Percentiles rank a stretch among this genome's conserved stretches.
These are phyloP conservation scores for Cyanoramphus novaezelandiae DNA, from an alignment of 2,113 vertebrate species.

Conservation along the genomic window DNA sequence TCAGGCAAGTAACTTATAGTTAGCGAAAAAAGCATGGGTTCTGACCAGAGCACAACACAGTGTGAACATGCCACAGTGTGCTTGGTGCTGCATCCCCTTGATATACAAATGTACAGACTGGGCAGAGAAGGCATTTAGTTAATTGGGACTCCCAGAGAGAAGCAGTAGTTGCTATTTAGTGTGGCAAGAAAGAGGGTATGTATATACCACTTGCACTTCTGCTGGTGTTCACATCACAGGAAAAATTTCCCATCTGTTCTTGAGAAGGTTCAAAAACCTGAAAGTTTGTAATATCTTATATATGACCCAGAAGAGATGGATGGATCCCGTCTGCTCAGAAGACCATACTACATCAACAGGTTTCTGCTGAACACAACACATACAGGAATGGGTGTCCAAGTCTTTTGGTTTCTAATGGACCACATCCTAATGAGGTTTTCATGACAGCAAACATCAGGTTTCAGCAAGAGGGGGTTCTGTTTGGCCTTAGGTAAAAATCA, in stretches of 20 bases:
- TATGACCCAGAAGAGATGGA: background rate
- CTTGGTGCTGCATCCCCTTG: background rate
- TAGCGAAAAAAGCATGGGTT: background rate
- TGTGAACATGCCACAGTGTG: background rate
- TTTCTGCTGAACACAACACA: background rate
- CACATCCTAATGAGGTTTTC: background rate
- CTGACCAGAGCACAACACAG: background rate
- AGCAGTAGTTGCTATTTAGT: background rate
- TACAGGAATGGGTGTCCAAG: background rate
- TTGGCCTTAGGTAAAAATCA: background rate
- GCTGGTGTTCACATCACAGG: background rate
- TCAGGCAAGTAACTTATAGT: background rate
- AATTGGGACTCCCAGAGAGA: background rate
- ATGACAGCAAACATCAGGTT: background rate
- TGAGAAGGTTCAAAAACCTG: background rate
- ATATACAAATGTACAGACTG: background rate
- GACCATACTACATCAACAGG: background rate
- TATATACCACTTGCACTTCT: background rate
- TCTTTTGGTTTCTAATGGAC: background rate
- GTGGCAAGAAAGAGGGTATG: background rate
- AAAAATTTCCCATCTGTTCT: background rate
- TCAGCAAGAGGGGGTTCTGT: background rate
- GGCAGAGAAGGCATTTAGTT: background rate
- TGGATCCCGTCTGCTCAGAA: background rate
- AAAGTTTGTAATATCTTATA: background rate